Percentiles rank a stretch among this genome's conserved stretches.
These are phyloP conservation scores for Glomeris maerens DNA, from an alignment of 1,140 invertebrate genomes.

Conservation along the genomic window DNA sequence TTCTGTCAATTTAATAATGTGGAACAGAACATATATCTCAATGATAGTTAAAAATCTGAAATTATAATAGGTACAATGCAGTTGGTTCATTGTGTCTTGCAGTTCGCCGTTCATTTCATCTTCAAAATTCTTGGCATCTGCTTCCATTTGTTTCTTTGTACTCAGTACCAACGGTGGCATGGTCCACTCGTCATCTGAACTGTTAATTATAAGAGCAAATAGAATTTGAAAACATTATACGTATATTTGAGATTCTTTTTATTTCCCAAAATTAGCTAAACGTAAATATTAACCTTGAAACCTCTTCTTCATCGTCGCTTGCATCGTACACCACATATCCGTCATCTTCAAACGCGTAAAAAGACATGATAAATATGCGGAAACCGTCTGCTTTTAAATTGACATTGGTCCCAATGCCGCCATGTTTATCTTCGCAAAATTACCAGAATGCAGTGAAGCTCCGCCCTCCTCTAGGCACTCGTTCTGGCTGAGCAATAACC, in stretches of 20 bases:
- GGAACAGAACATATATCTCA: background rate
- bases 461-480: too few relatives aligned
- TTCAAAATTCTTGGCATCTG: background rate
- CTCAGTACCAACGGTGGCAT: background rate
- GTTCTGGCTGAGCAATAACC: too few relatives aligned
- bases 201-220: background rate
- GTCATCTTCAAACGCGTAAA: too few relatives aligned
- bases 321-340: background rate
- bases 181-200: background rate
- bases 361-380: too few relatives aligned
- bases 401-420: too few relatives aligned
- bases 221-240: background rate
- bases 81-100: background rate
- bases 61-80: background rate
- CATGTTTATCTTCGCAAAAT: too few relatives aligned
- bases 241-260: background rate
- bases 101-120: slow-evolving; percentile 2
- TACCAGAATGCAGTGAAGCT: too few relatives aligned
- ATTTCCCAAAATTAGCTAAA: too few relatives aligned
- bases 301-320: background rate
- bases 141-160: background rate
- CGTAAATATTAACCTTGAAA: background rate
- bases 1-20: too few relatives aligned
- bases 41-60: background rate
- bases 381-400: too few relatives aligned